Evolutionary conservation across 1,140 invertebrate species (phyloP).

Genomic region (Penaeus indicus): DNA sequence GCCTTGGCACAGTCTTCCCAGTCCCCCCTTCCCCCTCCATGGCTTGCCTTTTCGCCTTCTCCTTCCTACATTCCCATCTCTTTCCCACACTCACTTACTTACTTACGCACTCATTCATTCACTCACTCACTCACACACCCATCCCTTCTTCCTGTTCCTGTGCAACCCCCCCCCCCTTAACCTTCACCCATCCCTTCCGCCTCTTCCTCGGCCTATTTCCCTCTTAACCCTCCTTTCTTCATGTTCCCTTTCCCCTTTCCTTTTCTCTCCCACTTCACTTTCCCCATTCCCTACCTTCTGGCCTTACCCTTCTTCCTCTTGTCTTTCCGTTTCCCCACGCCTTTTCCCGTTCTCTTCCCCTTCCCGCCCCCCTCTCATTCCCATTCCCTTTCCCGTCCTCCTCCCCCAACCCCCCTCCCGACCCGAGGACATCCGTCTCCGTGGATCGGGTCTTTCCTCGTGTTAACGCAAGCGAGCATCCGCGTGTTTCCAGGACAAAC

Average conservation of each 20-base stretch:
- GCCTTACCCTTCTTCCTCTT: no score
- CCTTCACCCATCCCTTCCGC: background rate
- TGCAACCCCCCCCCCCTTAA: background rate
- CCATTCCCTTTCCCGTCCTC: background rate
- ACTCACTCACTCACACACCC: background rate
- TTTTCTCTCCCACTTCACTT: no score
- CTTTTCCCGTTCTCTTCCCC: background rate
- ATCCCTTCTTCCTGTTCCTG: background rate
- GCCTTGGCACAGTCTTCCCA: background rate
- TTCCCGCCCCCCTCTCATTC: background rate
- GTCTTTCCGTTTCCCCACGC: no score
- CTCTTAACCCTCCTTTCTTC: no score
- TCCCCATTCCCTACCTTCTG: no score
- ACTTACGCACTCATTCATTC: background rate
- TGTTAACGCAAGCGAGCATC: conserved; percentile 2
- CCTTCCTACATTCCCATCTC: no score
- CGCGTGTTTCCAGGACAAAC: conserved; percentile 55
- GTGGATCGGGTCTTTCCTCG: background rate
- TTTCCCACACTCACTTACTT: background rate
- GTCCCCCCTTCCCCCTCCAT: no score
- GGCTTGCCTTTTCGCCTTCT: background rate
- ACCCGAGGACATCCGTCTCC: no score
- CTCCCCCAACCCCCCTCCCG: background rate
- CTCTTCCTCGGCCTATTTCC: background rate
- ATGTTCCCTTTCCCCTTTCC: no score